Conservation (phyloP, 2,797 vertebrate species). For the Lutra lutra region DNA sequence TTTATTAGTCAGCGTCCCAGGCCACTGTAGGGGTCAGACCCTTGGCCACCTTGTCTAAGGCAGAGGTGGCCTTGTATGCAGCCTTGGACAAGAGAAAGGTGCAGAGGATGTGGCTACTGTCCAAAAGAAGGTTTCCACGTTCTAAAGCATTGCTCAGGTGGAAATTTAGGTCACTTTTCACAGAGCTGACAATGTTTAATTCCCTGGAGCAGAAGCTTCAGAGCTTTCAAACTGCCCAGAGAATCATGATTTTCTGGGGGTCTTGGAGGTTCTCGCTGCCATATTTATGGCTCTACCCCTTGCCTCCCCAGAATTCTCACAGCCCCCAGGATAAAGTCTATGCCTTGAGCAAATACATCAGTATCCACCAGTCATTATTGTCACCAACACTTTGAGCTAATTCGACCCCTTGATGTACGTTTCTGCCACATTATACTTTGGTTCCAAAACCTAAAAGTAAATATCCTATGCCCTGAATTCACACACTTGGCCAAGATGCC, state of each 20-base stretch:
- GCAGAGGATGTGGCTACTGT: neutral
- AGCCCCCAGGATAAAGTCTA: conserved; percentile 39
- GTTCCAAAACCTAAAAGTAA: conserved; percentile 29
- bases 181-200: conserved; percentile 55
- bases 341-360: conserved; percentile 70
- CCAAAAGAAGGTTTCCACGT: conserved; percentile 19
- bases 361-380: conserved; percentile 67
- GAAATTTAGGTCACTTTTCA: conserved; percentile 65
- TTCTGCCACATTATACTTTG: conserved; percentile 51
- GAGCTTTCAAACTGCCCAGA: conserved; percentile 26
- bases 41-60: conserved; percentile 9
- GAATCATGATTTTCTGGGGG: conserved; percentile 51
- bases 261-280: conserved; percentile 55
- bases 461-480: neutral
- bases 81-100: neutral
- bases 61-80: neutral
- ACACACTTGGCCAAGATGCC: neutral
- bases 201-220: conserved; percentile 62
- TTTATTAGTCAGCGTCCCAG: conserved; percentile 60
- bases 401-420: conserved; percentile 75
- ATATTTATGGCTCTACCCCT: conserved; percentile 56
- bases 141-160: conserved; percentile 6
- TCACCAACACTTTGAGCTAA: conserved; percentile 69
- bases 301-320: neutral
- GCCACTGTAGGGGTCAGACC: neutral